Evolutionary conservation across 2,888 invertebrate species (phyloP), one percentile per base, ranked within the genome.

Genomic region (Phaonia tiefii): DNA sequence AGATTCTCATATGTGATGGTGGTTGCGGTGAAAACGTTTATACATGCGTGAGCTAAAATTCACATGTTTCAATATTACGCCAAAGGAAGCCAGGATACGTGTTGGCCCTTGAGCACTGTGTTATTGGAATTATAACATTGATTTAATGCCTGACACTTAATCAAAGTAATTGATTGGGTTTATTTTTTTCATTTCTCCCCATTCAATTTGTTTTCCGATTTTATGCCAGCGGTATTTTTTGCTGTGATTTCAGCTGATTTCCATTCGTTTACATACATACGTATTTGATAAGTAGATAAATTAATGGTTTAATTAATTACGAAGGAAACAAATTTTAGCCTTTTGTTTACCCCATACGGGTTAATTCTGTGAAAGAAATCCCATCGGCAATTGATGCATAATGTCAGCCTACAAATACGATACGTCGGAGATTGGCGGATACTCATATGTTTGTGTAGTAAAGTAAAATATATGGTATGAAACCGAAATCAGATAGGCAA

Each of bases 81-180:
- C 31, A 31, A n/a, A n/a, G 31, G 4, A 3, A 31, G 31, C 31
- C 1, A 26, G 5, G 13, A 22, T 42, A 63, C 31, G 42, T 37
- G 42, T 22, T 20, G 20, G 31, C 4, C 17, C 13, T 11, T 22
- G 22, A 37, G 22, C 39, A 22, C 46, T 31, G 15, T 37, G 66
- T 42, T 15, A 77, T 56, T 25, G 67, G 22, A 65, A 51, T 73
- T 78, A 60, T 78, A 66, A 80, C 83, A 82, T 85, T 85, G 84
- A 84, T 85, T 84, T 85, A 85, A 83, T 84, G 82, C 80, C 74
- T 65, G 70, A 67, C 82, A 83, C 82, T 85, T 83, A 82, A 83
- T 85, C 84, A 84, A 83, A 80, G 80, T 84, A 83, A 83, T 82
- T 82, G 83, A 75, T 78, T 78, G 72, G 25, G 65, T 26, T 20